Evolutionary conservation across 2,797 vertebrate species (phyloP).

Genomic region (Sebastes kiyomatsui): DNA sequence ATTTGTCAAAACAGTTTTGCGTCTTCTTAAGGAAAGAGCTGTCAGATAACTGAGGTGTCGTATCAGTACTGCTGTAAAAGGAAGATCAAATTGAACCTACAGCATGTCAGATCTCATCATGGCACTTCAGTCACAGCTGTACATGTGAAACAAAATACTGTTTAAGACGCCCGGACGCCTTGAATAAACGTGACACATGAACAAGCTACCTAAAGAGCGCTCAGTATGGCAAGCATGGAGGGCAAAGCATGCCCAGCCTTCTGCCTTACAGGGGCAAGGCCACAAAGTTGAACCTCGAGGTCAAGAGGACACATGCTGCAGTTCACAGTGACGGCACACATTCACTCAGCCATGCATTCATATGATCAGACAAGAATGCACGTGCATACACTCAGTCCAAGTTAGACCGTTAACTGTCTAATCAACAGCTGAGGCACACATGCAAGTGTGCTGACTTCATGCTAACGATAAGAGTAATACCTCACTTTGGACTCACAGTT

Average conservation of each 20-base stretch:
- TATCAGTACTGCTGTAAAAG: constrained; percentile 5
- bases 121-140: constrained; percentile 15
- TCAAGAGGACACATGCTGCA: constrained; percentile 47
- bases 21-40: neutral
- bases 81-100: neutral
- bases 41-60: constrained; percentile 22
- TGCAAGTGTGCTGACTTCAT: constrained; percentile 43
- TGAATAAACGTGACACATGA: constrained; percentile 58
- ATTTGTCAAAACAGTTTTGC: neutral
- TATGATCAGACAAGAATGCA: constrained; percentile 45
- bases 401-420: constrained; percentile 17
- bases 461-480: constrained; percentile 52
- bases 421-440: constrained; percentile 54
- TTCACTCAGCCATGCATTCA: constrained; percentile 34
- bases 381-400: constrained; percentile 7
- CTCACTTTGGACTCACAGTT: constrained; percentile 47
- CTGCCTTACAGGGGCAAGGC: constrained; percentile 61
- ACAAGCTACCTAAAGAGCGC: constrained; percentile 38
- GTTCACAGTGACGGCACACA: constrained; percentile 22
- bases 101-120: constrained; percentile 4
- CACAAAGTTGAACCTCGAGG: constrained; percentile 32
- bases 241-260: constrained; percentile 31
- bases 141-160: constrained; percentile 41
- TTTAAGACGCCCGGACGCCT: constrained; percentile 25
- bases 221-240: constrained; percentile 27